Evolutionary conservation across 2,797 vertebrate genomes (phyloP).

Genomic region (Emys orbicularis): DNA sequence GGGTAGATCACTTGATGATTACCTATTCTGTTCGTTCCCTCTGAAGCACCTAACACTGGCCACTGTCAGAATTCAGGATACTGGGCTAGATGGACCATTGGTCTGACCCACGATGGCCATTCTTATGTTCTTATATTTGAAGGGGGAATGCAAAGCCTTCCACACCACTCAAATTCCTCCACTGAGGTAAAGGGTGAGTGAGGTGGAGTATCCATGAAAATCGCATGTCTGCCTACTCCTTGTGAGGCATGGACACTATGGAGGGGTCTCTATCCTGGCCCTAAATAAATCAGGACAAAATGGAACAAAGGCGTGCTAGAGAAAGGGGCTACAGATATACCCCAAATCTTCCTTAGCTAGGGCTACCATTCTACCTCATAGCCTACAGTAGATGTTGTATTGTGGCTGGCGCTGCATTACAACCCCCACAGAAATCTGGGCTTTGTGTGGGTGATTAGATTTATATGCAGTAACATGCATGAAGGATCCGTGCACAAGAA

Average conservation of each 20-base stretch:
- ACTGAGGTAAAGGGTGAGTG: not conserved
- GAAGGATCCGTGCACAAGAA: not conserved
- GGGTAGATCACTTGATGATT: too few species aligned
- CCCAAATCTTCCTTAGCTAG: not conserved
- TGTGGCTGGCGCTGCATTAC: rapidly evolving
- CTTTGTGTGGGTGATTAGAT: not conserved
- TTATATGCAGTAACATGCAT: rapidly evolving
- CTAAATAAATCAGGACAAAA: not conserved
- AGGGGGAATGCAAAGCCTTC: not conserved
- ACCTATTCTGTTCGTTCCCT: too few species aligned
- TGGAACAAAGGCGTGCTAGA: not conserved
- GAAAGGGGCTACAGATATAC: not conserved
- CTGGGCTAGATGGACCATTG: too few species aligned
- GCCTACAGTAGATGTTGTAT: too few species aligned
- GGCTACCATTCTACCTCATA: not conserved
- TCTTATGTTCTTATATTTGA: not conserved
- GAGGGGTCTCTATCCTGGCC: not conserved
- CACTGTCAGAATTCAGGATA: too few species aligned
- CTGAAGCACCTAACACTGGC: too few species aligned
- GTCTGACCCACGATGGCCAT: too few species aligned
- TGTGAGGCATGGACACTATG: not conserved
- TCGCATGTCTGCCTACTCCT: not conserved
- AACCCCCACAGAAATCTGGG: not conserved
- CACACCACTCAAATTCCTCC: not conserved
- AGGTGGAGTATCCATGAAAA: not conserved